A percentile compares a stretch with the other conserved stretches of the same genome.
Conservation (phyloP, 2,113 vertebrate species). For the Equus quagga region DNA sequence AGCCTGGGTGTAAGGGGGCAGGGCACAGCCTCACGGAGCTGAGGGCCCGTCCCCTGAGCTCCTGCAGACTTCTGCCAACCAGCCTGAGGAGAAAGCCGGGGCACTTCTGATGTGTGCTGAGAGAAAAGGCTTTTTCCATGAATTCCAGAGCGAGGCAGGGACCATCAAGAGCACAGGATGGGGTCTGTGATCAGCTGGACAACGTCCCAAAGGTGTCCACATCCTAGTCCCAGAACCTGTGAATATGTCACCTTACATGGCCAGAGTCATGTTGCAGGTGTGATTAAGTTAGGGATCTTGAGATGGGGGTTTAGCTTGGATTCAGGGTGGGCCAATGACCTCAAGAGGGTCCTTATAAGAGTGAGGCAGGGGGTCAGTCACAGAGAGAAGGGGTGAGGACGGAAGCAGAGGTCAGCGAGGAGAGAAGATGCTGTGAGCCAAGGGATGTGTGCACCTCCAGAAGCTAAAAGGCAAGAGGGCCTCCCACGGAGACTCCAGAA, state of each 20-base stretch:
- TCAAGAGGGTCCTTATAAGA: not conserved
- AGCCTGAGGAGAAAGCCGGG: not conserved
- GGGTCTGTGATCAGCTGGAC: not conserved
- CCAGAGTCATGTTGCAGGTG: not conserved
- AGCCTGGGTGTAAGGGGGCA: not conserved
- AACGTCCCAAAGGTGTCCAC: not conserved
- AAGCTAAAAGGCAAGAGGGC: not conserved
- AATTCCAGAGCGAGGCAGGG: not conserved
- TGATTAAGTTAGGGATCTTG: not conserved
- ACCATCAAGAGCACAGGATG: not conserved
- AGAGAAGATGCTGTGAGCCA: not conserved
- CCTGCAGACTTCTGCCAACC: too few relatives aligned
- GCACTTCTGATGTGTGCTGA: not conserved
- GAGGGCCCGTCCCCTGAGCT: not conserved
- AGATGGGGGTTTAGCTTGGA: not conserved
- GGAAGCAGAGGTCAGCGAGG: not conserved
- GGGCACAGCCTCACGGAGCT: not conserved
- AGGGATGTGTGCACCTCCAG: not conserved
- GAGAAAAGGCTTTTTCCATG: not conserved
- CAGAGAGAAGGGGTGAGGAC: not conserved
- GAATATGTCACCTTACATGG: not conserved
- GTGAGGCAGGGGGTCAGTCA: not conserved
- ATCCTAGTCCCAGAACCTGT: not conserved
- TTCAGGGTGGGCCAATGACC: not conserved
- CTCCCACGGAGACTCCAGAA: not conserved